phyloP scores from a whole-genome alignment of 2,113 vertebrate species.

The Hyperopisus bebe region DNA sequence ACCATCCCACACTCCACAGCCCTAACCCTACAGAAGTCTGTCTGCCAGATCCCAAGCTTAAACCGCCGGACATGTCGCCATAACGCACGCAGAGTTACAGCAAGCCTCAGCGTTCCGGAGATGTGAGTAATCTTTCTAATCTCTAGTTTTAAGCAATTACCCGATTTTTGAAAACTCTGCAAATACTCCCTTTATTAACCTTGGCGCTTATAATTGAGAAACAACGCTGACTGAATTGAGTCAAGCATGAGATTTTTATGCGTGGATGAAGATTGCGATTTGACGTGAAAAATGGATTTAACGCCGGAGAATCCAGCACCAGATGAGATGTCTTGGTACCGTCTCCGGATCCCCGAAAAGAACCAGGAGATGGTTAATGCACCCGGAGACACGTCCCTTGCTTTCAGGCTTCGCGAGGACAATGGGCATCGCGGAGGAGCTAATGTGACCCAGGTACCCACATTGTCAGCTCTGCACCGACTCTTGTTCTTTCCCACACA shows the following conservation, averaged over 20 bases:
- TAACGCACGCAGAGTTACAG: background rate
- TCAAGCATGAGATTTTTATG: constrained; percentile 41
- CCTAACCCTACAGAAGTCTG: background rate
- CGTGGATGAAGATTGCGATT: constrained; percentile 36
- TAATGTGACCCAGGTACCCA: constrained; percentile 30
- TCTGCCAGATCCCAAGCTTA: background rate
- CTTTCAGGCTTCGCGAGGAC: constrained; percentile 28
- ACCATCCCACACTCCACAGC: background rate
- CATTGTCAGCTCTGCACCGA: constrained; percentile 30
- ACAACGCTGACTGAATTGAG: constrained; percentile 49
- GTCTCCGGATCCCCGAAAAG: constrained; percentile 24
- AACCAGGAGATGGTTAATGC: constrained; percentile 36
- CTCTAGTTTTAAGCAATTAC: background rate
- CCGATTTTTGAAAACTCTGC: constrained; percentile 24
- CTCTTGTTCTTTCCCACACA: constrained; percentile 10
- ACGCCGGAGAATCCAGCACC: constrained; percentile 16
- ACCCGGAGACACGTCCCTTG: constrained; percentile 20
- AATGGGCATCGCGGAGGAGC: constrained; percentile 38
- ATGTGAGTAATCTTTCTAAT: background rate
- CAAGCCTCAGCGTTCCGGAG: background rate
- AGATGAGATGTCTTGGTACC: background rate
- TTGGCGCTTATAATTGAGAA: constrained; percentile 36
- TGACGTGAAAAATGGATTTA: constrained; percentile 35
- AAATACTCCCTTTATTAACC: constrained; percentile 49
- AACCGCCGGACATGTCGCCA: background rate